A percentile compares a stretch with the other conserved stretches of the same genome.
Conservation (phyloP, 2,113 vertebrate genomes). For the Cinclus mexicanus region DNA sequence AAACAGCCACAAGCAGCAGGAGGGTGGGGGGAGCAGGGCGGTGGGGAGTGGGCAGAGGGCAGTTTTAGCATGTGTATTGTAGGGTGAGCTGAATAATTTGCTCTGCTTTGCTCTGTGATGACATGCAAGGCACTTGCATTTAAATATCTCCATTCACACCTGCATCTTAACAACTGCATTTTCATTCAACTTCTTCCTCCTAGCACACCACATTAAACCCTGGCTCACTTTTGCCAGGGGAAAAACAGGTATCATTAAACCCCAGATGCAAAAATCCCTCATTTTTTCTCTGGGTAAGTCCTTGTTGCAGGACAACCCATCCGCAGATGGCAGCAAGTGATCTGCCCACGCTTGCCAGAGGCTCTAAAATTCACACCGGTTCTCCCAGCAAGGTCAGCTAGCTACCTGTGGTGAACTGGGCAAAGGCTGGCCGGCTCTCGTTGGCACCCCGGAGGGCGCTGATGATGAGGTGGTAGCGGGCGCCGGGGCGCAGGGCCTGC, state of each 20-base stretch:
- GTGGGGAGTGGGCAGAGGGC: accelerated
- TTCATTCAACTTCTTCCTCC: background rate
- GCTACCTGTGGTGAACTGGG: slow-evolving; percentile 90
- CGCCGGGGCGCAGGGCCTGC: slow-evolving; percentile 89
- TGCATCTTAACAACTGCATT: background rate
- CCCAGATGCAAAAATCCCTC: background rate
- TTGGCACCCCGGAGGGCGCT: slow-evolving; percentile 85
- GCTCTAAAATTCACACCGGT: background rate
- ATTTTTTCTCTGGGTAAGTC: accelerated
- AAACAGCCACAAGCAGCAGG: background rate
- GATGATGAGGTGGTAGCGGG: slow-evolving; percentile 85
- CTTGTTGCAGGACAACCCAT: background rate
- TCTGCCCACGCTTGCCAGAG: background rate
- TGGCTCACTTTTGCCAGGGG: accelerated
- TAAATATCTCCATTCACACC: background rate
- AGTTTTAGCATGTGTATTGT: background rate
- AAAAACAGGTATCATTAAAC: background rate
- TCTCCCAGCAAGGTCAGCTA: background rate
- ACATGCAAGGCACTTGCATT: background rate
- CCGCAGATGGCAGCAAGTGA: background rate
- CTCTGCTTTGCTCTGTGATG: background rate
- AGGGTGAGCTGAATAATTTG: background rate
- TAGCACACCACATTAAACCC: background rate
- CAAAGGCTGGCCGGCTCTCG: slow-evolving; percentile 82
- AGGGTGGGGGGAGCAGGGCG: no score